Conservation (phyloP, 2,797 vertebrate species). For the Acanthurus leucopareius region DNA sequence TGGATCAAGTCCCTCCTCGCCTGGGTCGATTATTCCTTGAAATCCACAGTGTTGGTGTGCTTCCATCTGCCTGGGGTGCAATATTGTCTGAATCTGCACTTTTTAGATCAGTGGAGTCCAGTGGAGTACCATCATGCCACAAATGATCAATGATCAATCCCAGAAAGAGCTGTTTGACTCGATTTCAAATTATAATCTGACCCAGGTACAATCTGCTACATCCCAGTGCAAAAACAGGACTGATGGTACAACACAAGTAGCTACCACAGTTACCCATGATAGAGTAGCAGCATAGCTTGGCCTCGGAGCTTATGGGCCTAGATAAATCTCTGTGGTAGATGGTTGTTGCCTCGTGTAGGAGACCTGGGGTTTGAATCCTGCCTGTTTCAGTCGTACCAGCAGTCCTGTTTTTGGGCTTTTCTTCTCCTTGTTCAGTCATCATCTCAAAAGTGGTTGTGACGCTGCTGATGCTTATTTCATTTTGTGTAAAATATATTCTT, state of each 20-base stretch:
- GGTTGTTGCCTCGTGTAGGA: constrained; percentile 40
- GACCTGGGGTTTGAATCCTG: constrained; percentile 41
- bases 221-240: constrained; percentile 74
- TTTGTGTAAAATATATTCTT: constrained; percentile 84
- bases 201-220: constrained; percentile 72
- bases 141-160: constrained; percentile 55
- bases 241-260: constrained; percentile 60
- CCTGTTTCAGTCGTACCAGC: constrained; percentile 68
- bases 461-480: constrained; percentile 79
- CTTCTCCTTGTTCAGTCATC: constrained; percentile 69
- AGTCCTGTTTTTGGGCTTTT: constrained; percentile 76
- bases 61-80: constrained; percentile 59
- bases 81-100: constrained; percentile 65
- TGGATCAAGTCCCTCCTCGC: constrained; percentile 68
- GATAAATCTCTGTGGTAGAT: constrained; percentile 46
- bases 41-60: constrained; percentile 70
- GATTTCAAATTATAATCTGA: constrained; percentile 79
- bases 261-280: constrained; percentile 45
- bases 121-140: constrained; percentile 37
- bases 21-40: constrained; percentile 79
- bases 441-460: constrained; percentile 81
- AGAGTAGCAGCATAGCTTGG: constrained; percentile 56
- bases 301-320: constrained; percentile 50
- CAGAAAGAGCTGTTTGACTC: constrained; percentile 60
- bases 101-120: constrained; percentile 61